phyloP scores from a whole-genome alignment of 2,888 invertebrate species.

The Cerceris rybyensis region DNA sequence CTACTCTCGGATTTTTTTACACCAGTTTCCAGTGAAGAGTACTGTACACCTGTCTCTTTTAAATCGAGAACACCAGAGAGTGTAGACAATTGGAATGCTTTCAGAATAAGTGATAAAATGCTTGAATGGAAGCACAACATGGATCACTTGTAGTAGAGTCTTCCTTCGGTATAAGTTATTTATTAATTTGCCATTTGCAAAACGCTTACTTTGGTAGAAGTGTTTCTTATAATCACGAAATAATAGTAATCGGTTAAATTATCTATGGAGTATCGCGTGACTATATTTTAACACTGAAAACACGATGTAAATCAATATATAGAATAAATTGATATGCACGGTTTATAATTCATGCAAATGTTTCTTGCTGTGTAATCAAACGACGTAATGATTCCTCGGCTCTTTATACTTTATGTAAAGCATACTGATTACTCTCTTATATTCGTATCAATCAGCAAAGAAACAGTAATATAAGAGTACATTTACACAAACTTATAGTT shows the following conservation, averaged over 20 bases:
- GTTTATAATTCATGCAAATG: not conserved
- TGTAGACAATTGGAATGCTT: slow-evolving; percentile 70
- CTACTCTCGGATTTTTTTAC: slow-evolving; percentile 73
- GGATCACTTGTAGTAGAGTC: slow-evolving; percentile 47
- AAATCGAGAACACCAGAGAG: slow-evolving; percentile 62
- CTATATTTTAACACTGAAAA: slow-evolving; percentile 22
- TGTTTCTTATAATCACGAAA: slow-evolving; percentile 24
- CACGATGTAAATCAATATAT: slow-evolving; percentile 39
- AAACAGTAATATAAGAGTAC: too few relatives aligned
- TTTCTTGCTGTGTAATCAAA: not conserved
- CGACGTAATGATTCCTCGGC: too few relatives aligned
- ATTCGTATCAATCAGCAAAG: too few relatives aligned
- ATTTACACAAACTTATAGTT: too few relatives aligned
- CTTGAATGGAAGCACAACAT: slow-evolving; percentile 71
- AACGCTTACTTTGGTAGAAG: slow-evolving; percentile 42
- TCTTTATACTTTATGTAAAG: too few relatives aligned
- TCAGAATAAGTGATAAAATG: slow-evolving; percentile 74
- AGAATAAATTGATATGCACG: slow-evolving; percentile 37
- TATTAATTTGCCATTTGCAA: slow-evolving; percentile 42
- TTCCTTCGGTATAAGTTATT: slow-evolving; percentile 29
- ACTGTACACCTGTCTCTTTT: slow-evolving; percentile 61
- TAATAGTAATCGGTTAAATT: slow-evolving; percentile 19
- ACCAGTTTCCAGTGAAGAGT: slow-evolving; percentile 69
- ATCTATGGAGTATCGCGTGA: slow-evolving; percentile 23
- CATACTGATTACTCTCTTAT: too few relatives aligned